Evolutionary conservation across 2,888 invertebrate species (phyloP).

Genomic region (Rhingia rostrata): DNA sequence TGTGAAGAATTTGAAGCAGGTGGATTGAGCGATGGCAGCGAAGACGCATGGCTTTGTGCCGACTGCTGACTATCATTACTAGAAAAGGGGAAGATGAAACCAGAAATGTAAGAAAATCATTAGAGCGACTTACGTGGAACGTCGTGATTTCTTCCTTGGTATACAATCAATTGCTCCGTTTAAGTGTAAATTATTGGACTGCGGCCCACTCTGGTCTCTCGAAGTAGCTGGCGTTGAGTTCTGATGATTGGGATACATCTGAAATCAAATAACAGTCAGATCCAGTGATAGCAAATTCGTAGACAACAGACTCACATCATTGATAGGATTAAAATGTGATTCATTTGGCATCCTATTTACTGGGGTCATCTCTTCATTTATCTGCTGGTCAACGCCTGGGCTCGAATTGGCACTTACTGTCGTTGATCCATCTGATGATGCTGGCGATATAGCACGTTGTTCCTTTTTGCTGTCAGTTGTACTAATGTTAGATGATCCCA

Average conservation of each 20-base stretch:
- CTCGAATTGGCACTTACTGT: constrained; percentile 94
- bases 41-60: constrained; percentile 80
- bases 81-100: constrained; percentile 3
- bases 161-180: constrained; percentile 84
- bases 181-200: constrained; percentile 77
- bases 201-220: constrained; percentile 78
- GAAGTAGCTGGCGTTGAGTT: constrained; percentile 76
- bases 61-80: constrained; percentile 82
- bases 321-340: constrained; percentile 82
- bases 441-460: constrained; percentile 81
- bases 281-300: background rate
- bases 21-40: constrained; percentile 77
- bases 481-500: constrained; percentile 2
- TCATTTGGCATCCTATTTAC: constrained; percentile 79
- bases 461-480: constrained; percentile 53
- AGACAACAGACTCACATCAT: constrained; percentile 78
- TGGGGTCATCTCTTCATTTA: constrained; percentile 80
- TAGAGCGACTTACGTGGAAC: constrained; percentile 88
- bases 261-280: constrained; percentile 31
- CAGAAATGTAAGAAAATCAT: background rate
- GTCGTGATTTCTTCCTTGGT: constrained; percentile 95
- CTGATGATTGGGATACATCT: constrained; percentile 81
- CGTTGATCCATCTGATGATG: constrained; percentile 88
- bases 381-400: constrained; percentile 86
- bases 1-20: constrained; percentile 74